Evolutionary conservation across 2,113 vertebrate genomes (phyloP).

Genomic region (Sinocyclocheilus anophthalmus): DNA sequence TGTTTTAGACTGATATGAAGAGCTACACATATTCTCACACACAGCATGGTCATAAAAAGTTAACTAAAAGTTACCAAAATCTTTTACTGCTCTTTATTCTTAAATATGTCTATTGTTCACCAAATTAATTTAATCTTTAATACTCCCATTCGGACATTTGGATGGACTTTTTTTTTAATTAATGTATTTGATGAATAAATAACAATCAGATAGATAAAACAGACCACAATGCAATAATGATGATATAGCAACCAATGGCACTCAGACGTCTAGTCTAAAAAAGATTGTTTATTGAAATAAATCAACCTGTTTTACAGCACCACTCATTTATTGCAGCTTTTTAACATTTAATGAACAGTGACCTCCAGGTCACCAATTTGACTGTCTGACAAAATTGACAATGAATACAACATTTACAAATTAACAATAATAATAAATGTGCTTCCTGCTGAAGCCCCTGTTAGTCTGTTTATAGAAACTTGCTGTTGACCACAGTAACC

Average conservation of each 20-base stretch:
- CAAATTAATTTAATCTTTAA: not conserved
- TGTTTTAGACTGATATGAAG: not conserved
- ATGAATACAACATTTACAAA: not conserved
- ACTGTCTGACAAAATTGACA: not conserved
- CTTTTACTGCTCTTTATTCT: not conserved
- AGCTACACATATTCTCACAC: not conserved
- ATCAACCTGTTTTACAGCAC: not conserved
- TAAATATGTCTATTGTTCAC: not conserved
- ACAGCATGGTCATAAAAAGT: not conserved
- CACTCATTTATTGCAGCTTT: not conserved
- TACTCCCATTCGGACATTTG: not conserved
- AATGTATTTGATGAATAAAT: not conserved
- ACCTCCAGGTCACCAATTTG: not conserved
- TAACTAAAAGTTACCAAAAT: not conserved
- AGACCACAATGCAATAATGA: not conserved
- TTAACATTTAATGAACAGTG: slow-evolving; percentile 1
- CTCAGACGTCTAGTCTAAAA: not conserved
- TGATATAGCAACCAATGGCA: not conserved
- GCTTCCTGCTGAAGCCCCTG: not conserved
- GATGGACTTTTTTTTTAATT: not conserved
- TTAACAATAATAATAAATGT: not conserved
- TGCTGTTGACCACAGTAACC: slow-evolving; percentile 11
- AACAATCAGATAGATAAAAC: not conserved
- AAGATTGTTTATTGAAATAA: not conserved
- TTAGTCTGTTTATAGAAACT: not conserved